Base-by-base conservation (phyloP, 2,797 vertebrate species). In the Sebastes vulpes region DNA sequence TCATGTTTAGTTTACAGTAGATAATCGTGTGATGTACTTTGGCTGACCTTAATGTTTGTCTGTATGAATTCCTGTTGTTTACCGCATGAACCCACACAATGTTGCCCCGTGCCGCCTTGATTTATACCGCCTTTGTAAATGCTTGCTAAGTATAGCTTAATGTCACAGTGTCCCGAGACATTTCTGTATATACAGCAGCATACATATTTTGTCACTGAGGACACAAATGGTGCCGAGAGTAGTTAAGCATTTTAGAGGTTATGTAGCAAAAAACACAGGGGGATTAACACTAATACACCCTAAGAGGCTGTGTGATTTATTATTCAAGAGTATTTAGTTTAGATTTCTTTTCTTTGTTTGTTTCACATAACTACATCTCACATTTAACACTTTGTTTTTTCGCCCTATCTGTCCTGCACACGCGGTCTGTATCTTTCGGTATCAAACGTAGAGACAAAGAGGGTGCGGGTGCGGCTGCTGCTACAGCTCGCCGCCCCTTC, bases 391-490 rank as follows among this genome's bases (percentile, higher is more conserved):
- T 28, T 84, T 10, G 87, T 79, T 82, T 65, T 73, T 75, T 50
- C 73, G 9, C 29, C 31, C 81, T 91, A 91, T 95, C 89, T 92
- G 72, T 67, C 58, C 71, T 70, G 68, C 64, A 82, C 89, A 90
- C 69, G 72, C 20, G 71, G 77, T 77, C 75, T 74, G 74, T 88
- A 91, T 90, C 86, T 67, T 83, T 86, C 46, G 28, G 31, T 86
- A 46, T 86, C 58, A 75, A 89, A 89, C 59, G 73, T 79, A 85
- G 77, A 84, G 75, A 80, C 72, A 54, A 48, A 68, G 50, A 85
- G 81, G 91, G 90, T 80, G 79, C 82, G 81, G 25, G 25, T 25
- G 25, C 25, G 25, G 70, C 73, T 56, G 23, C 70, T 72, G 68
- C 29, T 31, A 3, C 60, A 28, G 58, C 46, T 46, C 26, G 21